These are phyloP conservation scores for Willowsia nigromaculata DNA, from an alignment of 2,888 invertebrate genomes.

Conservation along the genomic window DNA sequence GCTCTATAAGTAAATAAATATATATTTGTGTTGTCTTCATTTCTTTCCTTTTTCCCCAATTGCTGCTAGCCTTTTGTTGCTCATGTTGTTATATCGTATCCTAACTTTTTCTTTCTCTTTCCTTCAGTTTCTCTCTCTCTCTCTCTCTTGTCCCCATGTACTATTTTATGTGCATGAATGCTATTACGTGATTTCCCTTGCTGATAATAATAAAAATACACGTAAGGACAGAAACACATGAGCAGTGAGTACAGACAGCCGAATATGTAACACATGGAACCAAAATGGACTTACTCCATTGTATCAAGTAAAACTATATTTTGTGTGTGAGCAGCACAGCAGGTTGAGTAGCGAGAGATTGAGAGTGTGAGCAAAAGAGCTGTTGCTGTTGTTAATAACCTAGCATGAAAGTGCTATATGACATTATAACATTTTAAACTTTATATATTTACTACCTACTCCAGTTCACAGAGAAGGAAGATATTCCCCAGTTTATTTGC, in stretches of 20 bases:
- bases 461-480: background rate
- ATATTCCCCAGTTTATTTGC: background rate
- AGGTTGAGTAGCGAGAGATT: background rate
- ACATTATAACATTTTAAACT: background rate
- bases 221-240: constrained; percentile 32
- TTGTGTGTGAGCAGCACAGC: background rate
- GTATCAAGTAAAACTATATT: background rate
- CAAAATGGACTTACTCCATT: background rate
- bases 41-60: background rate
- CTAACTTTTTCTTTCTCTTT: constrained; percentile 12
- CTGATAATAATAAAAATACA: constrained; percentile 63
- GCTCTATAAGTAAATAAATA: constrained; percentile 17
- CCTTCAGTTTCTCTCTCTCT: constrained; percentile 23
- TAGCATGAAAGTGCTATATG: background rate
- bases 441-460: no score
- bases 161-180: constrained; percentile 59
- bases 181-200: constrained; percentile 68
- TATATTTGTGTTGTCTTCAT: constrained; percentile 59
- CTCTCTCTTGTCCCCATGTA: constrained; percentile 43
- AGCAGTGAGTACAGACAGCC: background rate
- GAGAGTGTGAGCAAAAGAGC: background rate
- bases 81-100: constrained; percentile 15
- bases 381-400: constrained; percentile 8
- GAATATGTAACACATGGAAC: constrained; percentile 25
- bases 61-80: background rate